Base-by-base conservation (phyloP, 2,888 invertebrate genomes). In the Cecidostiba fungosa region DNA sequence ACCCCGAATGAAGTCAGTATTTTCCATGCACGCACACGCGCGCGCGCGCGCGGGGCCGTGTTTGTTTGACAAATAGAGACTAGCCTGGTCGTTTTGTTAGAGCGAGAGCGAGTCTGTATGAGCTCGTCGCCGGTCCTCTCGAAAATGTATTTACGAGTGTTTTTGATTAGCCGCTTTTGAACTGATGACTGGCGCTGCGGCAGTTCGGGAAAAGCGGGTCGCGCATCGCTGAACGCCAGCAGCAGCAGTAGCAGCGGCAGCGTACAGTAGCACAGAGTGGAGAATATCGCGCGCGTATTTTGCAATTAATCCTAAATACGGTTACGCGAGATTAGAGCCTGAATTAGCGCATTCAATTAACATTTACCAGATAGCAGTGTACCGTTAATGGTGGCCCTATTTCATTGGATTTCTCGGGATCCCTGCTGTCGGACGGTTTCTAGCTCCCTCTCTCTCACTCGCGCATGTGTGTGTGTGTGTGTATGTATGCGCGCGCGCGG, bases 321-420 rank as follows among this genome's bases (percentile, higher is more conserved):
- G 90, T 90, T 90, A 89, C 89, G 89, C 89, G 88, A 91, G 91
- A 92, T 92, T 92, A 92, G 91, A 91, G 91, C 89, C 89, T 91
- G 91, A 90, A 91, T 92, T 92, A 91, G 90, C 92, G 91, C 89
- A 92, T 92, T 92, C 92, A 92, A 92, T 93, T 92, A 93, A 92
- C 92, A 89, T 91, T 92, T 91, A 91, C 90, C 89, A 88, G 88
- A 87, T 87, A 86, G 88, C 83, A 86, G 85, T 85, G 87, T 82
- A 79, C 87, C 87, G 86, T 84, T 88, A 88, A 88, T 88, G 87
- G 87, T 85, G 87, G 87, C 88, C 86, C 90, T 91, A 91, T 92
- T 92, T 91, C 90, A 91, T 88, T 89, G 90, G 90, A 91, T 91
- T 92, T 90, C 90, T 89, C 88, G 87, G 88, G 88, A 88, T 88